Percentiles rank a stretch among this genome's conserved stretches.
These are phyloP conservation scores for Drosophila formosana DNA, from an alignment of 2,888 invertebrate species.

Conservation along the genomic window DNA sequence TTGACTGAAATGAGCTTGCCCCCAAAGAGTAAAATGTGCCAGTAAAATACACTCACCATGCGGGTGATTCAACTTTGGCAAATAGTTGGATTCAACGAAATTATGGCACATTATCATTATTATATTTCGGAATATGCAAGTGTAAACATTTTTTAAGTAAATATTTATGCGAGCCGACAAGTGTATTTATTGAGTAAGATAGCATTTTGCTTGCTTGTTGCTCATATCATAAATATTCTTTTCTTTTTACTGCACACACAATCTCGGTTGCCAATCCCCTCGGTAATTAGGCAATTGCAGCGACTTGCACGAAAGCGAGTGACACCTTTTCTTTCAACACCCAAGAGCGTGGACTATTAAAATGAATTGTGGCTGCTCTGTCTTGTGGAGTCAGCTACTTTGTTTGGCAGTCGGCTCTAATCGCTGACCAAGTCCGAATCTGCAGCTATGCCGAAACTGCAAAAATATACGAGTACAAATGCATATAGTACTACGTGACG, in stretches of 20 bases:
- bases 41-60: background rate
- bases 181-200: slow-evolving; percentile 5
- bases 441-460: slow-evolving; percentile 22
- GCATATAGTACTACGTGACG: slow-evolving; percentile 61
- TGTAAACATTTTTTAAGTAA: slow-evolving; percentile 3
- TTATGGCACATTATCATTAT: background rate
- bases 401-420: slow-evolving; percentile 32
- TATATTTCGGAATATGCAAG: background rate
- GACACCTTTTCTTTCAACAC: slow-evolving; percentile 29
- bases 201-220: slow-evolving; percentile 12
- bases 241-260: slow-evolving; percentile 9
- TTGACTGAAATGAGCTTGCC: slow-evolving; percentile 56
- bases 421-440: slow-evolving; percentile 48
- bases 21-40: slow-evolving; percentile 23
- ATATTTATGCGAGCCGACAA: slow-evolving; percentile 8
- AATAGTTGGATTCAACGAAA: background rate
- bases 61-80: slow-evolving; percentile 8
- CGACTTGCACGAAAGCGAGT: slow-evolving; percentile 30
- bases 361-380: slow-evolving; percentile 10
- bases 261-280: slow-evolving; percentile 18
- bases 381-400: slow-evolving; percentile 15
- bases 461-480: background rate
- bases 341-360: slow-evolving; percentile 25
- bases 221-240: slow-evolving; percentile 9
- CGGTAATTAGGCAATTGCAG: slow-evolving; percentile 26